Evolutionary conservation across 2,888 invertebrate genomes (phyloP).

Genomic region (Shargacucullia verbasci): DNA sequence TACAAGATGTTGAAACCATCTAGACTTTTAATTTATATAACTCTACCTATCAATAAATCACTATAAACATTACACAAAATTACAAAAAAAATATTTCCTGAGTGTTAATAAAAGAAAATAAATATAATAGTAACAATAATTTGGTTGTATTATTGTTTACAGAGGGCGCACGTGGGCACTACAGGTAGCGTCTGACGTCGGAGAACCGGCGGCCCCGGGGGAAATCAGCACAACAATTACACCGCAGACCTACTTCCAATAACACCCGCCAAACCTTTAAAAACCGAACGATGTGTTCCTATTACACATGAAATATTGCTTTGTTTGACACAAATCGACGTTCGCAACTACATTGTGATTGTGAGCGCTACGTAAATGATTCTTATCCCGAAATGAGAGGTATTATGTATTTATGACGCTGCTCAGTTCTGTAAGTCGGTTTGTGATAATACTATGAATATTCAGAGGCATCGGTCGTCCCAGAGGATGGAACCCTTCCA

Average conservation of each 20-base stretch:
- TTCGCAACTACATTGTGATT: slow-evolving; percentile 51
- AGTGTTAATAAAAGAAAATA: neutral
- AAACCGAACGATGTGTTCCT: slow-evolving; percentile 67
- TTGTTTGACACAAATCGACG: slow-evolving; percentile 50
- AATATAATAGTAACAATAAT: slow-evolving; percentile 38
- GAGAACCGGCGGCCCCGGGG: slow-evolving; percentile 76
- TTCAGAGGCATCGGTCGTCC: slow-evolving; percentile 81
- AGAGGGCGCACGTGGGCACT: slow-evolving; percentile 63
- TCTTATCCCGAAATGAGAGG: slow-evolving; percentile 73
- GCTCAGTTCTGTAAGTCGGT: slow-evolving; percentile 83
- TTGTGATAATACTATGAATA: slow-evolving; percentile 87
- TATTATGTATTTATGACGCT: slow-evolving; percentile 80
- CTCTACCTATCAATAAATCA: neutral
- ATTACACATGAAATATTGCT: slow-evolving; percentile 58
- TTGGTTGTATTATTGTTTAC: slow-evolving; percentile 63
- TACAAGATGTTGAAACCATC: too few relatives aligned
- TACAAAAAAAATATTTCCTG: neutral
- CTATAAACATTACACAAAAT: neutral
- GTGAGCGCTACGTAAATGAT: slow-evolving; percentile 62
- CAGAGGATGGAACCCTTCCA: slow-evolving; percentile 85
- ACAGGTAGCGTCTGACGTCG: slow-evolving; percentile 68
- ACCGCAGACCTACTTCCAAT: slow-evolving; percentile 83
- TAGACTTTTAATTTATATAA: too few relatives aligned
- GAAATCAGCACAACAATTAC: slow-evolving; percentile 88
- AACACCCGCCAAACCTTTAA: slow-evolving; percentile 78